Conservation (phyloP, 2,797 vertebrate genomes). For the Sebastes aleutianus region DNA sequence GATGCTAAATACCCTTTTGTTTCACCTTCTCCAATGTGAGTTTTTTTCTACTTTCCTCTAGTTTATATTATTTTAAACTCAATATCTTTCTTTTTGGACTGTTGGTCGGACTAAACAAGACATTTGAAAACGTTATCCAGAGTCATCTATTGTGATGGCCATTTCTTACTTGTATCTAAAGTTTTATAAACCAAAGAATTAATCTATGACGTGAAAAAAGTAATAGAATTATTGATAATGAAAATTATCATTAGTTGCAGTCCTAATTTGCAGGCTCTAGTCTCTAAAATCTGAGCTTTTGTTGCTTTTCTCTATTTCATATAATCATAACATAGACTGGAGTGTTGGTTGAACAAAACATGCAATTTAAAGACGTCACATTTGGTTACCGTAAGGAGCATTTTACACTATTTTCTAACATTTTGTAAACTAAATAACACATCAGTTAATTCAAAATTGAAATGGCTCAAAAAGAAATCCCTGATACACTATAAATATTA, state of each 20-base stretch:
- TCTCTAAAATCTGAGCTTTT: too few relatives aligned
- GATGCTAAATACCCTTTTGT: not conserved
- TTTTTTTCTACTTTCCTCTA: not conserved
- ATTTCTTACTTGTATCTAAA: too few relatives aligned
- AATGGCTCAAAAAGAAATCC: too few relatives aligned
- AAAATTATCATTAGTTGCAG: not conserved
- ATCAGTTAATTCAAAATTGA: not conserved
- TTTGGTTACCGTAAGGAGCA: not conserved
- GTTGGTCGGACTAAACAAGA: too few relatives aligned
- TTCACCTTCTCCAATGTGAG: not conserved
- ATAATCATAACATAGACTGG: not conserved
- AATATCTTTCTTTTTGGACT: not conserved
- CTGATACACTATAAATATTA: not conserved
- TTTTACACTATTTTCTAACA: too few relatives aligned
- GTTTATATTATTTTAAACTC: not conserved
- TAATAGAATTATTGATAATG: not conserved
- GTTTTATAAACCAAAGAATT: too few relatives aligned
- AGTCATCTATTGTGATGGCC: rapidly evolving
- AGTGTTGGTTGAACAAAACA: not conserved
- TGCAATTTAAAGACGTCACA: not conserved
- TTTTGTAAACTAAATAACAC: not conserved
- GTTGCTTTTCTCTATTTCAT: not conserved
- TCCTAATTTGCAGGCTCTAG: not conserved
- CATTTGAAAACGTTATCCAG: too few relatives aligned
- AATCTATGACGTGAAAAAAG: too few relatives aligned